phyloP scores from a whole-genome alignment of 2,113 vertebrate species.

The Mormyrus iriodes region DNA sequence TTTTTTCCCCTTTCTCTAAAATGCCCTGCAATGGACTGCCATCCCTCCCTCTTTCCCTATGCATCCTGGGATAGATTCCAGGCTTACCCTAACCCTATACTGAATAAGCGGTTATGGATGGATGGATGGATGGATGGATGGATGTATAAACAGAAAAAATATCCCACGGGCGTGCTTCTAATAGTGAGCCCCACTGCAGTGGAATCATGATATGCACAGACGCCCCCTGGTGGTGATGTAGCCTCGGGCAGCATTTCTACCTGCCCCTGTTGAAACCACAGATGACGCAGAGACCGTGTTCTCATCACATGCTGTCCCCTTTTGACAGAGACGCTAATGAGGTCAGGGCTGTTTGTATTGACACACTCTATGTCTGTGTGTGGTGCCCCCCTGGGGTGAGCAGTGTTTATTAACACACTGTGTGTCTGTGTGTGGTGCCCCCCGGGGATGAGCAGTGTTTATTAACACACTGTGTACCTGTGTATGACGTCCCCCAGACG shows the following conservation, averaged over 20 bases:
- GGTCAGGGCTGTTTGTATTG: background rate
- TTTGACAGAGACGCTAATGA: background rate
- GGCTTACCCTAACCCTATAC: background rate
- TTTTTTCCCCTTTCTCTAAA: background rate
- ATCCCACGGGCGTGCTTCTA: background rate
- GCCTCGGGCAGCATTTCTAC: background rate
- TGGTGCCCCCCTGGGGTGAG: background rate
- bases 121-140: background rate
- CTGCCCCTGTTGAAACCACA: background rate
- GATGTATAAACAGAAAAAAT: background rate
- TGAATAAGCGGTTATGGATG: background rate
- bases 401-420: background rate
- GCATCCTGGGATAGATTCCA: background rate
- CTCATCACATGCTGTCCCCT: background rate
- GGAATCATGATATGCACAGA: background rate
- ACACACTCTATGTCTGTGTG: background rate
- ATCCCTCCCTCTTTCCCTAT: background rate
- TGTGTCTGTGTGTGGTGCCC: background rate
- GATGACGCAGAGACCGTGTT: background rate
- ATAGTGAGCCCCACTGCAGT: background rate
- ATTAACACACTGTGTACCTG: background rate
- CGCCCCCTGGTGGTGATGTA: background rate
- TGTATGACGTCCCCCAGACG: background rate
- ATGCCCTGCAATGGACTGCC: background rate
- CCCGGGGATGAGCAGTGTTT: no score